These are phyloP conservation scores for Crax fasciolata DNA, from an alignment of 2,797 vertebrate species.

Conservation along the genomic window DNA sequence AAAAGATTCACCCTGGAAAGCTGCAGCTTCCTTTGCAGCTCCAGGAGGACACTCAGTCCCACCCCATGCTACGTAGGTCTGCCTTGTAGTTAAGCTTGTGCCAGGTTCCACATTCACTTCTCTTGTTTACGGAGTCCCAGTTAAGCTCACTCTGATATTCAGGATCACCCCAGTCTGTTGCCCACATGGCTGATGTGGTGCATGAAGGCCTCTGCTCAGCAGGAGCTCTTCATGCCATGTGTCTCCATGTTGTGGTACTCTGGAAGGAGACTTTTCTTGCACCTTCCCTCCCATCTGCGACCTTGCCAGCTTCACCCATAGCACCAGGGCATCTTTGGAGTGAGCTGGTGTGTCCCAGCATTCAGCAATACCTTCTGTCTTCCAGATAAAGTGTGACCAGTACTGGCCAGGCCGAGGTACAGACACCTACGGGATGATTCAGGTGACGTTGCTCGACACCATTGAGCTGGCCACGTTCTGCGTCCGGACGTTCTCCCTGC, in stretches of 20 bases:
- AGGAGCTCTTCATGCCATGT: not conserved
- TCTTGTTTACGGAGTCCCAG: conserved; percentile 41
- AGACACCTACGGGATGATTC: conserved; percentile 96
- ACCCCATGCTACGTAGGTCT: not conserved
- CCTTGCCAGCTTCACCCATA: not conserved
- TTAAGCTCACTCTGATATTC: not conserved
- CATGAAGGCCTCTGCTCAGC: not conserved
- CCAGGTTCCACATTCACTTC: conserved; percentile 24
- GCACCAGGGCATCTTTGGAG: not conserved
- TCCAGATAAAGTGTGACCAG: conserved; percentile 96
- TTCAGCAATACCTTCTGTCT: not conserved
- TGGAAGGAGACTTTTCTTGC: not conserved
- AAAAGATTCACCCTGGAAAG: not conserved
- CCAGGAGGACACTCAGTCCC: not conserved
- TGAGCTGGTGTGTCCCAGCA: not conserved
- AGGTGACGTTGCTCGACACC: conserved; percentile 95
- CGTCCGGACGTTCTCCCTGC: conserved; percentile 94
- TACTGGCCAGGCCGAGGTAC: conserved; percentile 96
- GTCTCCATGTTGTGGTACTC: not conserved
- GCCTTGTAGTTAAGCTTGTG: conserved; percentile 30
- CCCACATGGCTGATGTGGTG: not conserved
- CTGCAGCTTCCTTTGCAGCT: conserved; percentile 24
- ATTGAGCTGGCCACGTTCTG: conserved; percentile 97
- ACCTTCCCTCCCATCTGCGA: not conserved
- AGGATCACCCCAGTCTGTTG: conserved; percentile 28